phyloP scores from a whole-genome alignment of 1,140 invertebrate species.

The Magallana ariakensis region DNA sequence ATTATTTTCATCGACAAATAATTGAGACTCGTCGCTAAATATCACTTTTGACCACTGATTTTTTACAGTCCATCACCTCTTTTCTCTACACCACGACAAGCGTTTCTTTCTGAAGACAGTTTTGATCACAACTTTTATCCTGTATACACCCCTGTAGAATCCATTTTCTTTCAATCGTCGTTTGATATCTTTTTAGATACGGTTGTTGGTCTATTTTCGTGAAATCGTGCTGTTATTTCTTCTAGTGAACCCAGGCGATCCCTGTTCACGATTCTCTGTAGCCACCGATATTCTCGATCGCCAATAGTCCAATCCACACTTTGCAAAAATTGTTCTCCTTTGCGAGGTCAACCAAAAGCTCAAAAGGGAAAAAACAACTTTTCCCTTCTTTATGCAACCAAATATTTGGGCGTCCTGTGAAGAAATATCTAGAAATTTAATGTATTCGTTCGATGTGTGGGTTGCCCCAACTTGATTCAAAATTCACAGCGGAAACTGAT shows the following conservation, averaged over 20 bases:
- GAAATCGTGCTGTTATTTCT: neutral
- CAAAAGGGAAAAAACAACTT: too few relatives aligned
- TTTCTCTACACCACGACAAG: conserved; percentile 41
- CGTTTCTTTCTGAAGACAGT: conserved; percentile 38
- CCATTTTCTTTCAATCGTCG: too few relatives aligned
- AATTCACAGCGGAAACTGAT: too few relatives aligned
- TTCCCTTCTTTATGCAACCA: too few relatives aligned
- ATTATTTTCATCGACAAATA: conserved; percentile 30
- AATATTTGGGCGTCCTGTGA: too few relatives aligned
- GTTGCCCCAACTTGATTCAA: too few relatives aligned
- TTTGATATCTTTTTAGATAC: neutral
- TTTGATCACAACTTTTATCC: conserved; percentile 16
- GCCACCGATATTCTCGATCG: neutral
- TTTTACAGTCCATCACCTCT: neutral
- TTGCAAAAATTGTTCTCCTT: too few relatives aligned
- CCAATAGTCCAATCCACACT: too few relatives aligned
- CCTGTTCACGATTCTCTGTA: neutral
- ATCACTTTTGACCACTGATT: too few relatives aligned
- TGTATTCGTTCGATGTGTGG: too few relatives aligned
- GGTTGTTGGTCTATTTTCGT: neutral
- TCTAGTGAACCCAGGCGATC: neutral
- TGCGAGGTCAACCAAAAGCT: too few relatives aligned
- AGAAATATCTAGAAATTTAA: too few relatives aligned
- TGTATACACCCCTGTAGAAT: neutral
- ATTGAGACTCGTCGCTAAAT: conserved; percentile 3